Evolutionary conservation across 2,888 invertebrate genomes (phyloP).

Genomic region (Xestia c-nigrum): DNA sequence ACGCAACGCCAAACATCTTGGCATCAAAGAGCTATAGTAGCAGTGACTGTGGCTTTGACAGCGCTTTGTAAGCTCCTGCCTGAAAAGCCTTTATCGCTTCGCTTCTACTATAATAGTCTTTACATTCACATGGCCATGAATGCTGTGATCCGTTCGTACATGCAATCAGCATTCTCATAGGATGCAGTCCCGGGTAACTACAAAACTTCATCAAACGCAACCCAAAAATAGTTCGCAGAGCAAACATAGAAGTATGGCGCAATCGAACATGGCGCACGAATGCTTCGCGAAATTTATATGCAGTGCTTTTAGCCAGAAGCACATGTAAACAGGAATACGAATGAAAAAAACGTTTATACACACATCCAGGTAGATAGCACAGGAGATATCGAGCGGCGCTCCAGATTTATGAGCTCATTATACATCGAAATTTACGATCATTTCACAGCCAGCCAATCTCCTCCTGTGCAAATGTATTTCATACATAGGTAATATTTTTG

Average conservation of each 20-base stretch:
- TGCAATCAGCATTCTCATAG: neutral
- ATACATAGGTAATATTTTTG: constrained; percentile 61
- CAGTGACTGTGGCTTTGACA: neutral
- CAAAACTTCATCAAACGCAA: constrained; percentile 33
- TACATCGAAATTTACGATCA: constrained; percentile 67
- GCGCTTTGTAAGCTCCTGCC: constrained; percentile 9
- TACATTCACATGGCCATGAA: neutral
- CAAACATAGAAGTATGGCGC: constrained; percentile 31
- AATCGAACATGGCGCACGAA: constrained; percentile 26
- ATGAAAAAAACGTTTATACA: constrained; percentile 53
- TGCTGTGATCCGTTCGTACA: neutral
- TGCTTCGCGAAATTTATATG: constrained; percentile 47
- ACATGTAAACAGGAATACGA: constrained; percentile 54
- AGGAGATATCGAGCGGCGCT: constrained; percentile 56
- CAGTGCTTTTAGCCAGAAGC: constrained; percentile 42
- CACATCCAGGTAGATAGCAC: constrained; percentile 52
- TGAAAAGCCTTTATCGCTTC: neutral
- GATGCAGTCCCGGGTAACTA: constrained; percentile 7
- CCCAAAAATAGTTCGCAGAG: constrained; percentile 31
- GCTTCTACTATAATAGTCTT: neutral
- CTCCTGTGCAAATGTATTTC: constrained; percentile 56
- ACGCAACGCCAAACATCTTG: neutral
- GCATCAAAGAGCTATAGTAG: neutral
- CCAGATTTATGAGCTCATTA: constrained; percentile 65
- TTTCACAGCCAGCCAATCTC: constrained; percentile 63